Conservation (phyloP, 2,888 invertebrate genomes). For the Sphinx pinastri region DNA sequence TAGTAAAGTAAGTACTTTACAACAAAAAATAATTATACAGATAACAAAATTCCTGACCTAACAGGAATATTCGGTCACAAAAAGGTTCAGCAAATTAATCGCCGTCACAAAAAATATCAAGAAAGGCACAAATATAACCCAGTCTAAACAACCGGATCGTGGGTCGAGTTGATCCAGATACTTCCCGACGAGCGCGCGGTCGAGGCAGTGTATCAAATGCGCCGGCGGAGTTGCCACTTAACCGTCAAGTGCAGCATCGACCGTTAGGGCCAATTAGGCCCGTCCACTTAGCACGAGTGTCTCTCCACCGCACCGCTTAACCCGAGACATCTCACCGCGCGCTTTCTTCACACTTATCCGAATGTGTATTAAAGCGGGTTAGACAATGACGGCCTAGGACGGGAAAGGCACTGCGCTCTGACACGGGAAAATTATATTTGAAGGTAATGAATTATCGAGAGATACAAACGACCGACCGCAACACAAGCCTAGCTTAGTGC, state of each 20-base stretch:
- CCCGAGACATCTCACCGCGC: slow-evolving; percentile 24
- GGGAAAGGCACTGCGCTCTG: background rate
- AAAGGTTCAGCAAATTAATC: no score
- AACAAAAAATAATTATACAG: no score
- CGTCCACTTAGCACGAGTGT: slow-evolving; percentile 25
- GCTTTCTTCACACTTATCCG: slow-evolving; percentile 21
- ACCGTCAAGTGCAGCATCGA: slow-evolving; percentile 43
- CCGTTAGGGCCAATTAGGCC: slow-evolving; percentile 51
- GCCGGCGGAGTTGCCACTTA: slow-evolving; percentile 38
- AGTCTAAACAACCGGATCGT: background rate
- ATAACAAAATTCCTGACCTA: no score
- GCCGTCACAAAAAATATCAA: no score
- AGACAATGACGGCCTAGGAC: background rate
- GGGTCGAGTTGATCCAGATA: background rate
- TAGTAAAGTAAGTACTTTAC: no score
- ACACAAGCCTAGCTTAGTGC: no score
- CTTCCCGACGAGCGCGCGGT: slow-evolving; percentile 29
- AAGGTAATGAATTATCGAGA: no score
- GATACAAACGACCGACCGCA: no score
- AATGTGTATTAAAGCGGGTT: slow-evolving; percentile 4
- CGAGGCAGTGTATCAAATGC: slow-evolving; percentile 41
- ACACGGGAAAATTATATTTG: background rate
- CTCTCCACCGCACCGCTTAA: slow-evolving; percentile 26
- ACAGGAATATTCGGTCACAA: no score
- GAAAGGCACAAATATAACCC: background rate